Evolutionary conservation across 2,797 vertebrate genomes (phyloP), one percentile per base, ranked within the genome.

Genomic region (Gadopsis marmoratus): DNA sequence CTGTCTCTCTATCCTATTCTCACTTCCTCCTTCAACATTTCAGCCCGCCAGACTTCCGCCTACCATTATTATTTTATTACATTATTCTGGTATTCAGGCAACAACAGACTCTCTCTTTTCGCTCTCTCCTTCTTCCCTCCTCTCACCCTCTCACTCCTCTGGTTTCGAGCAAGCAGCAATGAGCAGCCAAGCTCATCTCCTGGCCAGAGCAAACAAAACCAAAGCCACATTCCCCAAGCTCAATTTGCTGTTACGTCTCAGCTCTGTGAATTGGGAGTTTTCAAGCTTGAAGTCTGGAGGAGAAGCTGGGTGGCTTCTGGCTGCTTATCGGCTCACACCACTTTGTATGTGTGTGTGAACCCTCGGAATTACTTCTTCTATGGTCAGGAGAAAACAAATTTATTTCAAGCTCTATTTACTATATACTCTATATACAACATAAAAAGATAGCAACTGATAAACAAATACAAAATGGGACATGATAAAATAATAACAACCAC

Each of bases 171-270:
- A 86, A 85, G 93, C 93, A 93, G 90, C 93, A 93, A 92, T 66
- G 82, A 95, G 93, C 95, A 96, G 94, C 94, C 92, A 95, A 95
- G 95, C 95, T 95, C 93, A 95, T 96, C 95, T 95, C 95, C 94
- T 93, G 93, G 93, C 94, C 95, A 96, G 94, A 94, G 92, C 94
- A 96, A 96, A 96, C 94, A 96, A 95, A 96, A 94, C 91, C 87
- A 90, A 90, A 94, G 88, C 92, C 93, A 93, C 96, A 96, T 96
- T 96, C 95, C 95, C 94, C 91, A 50, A 95, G 93, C 95, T 96
- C 94, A 96, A 95, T 96, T 95, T 95, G 94, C 95, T 96, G 95
- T 96, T 96, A 95, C 91, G 91, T 94, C 88, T 94, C 90, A 93
- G 94, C 92, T 94, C 91, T 95, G 93, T 92, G 95, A 92, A 94